Evolutionary conservation across 2,113 vertebrate genomes (phyloP), one percentile per base, ranked within the genome.

Genomic region (Ptilorrhoa leucosticta): DNA sequence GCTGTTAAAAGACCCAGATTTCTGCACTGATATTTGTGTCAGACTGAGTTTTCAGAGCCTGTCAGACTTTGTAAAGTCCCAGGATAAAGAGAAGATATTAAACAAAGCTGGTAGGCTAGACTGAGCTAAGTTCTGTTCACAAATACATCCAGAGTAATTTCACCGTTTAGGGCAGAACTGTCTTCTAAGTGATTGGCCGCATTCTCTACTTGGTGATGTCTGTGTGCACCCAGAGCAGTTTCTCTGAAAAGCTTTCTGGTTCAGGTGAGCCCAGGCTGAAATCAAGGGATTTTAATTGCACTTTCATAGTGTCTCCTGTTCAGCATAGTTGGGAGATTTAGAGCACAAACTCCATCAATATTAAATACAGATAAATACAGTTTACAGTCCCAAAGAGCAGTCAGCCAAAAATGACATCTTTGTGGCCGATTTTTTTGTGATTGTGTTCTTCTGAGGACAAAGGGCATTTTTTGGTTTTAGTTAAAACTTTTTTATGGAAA

Each of bases 161-260:
- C n/a, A 47, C 40, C 9, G 6, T 40, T 85, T 3, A 77, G 16
- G 0, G 0, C 40, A 35, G 45, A 69, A n/a, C n/a, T 60, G 10
- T 42, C 27, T 61, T 9, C 0, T 37, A 53, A 30, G 40, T 63
- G 53, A 39, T 27, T 48, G 17, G 26, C 42, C 66, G 17, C 3
- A 2, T 82, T 87, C 15, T 75, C 13, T 60, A 27, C 48, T 53
- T 84, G 33, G 33, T 30, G 27, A 35, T 35, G 42, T 15, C 40
- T 0, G 0, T 7, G 15, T 31, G 47, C 31, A 11, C 42, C 50
- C 50, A 39, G 39, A 77, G 63, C 39, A 73, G 44, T 57, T 42
- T 80, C 45, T 30, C 17, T 53, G 87, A 21, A 84, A 91, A 83
- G 16, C 40, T 45, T 45, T 42, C 31, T n/a, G 37, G 26, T 68